A percentile compares a stretch with the other conserved stretches of the same genome.
phyloP scores from a whole-genome alignment of 1,140 invertebrate species.

The Temnothorax curvispinosus region DNA sequence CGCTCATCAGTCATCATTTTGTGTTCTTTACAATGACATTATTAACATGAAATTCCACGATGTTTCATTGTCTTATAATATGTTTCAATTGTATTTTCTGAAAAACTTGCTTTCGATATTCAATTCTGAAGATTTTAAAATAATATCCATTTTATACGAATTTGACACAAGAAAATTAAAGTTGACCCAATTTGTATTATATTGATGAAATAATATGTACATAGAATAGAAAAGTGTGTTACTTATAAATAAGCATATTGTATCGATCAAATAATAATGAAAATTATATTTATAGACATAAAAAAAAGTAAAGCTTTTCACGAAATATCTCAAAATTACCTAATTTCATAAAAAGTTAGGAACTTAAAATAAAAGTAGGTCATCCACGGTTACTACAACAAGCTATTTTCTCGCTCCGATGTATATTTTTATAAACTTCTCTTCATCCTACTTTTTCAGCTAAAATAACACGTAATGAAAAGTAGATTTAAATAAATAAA shows the following conservation, averaged over 20 bases:
- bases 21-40: neutral
- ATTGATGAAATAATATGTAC: neutral
- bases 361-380: slow-evolving; percentile 14
- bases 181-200: neutral
- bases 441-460: neutral
- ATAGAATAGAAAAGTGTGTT: neutral
- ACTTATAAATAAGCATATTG: neutral
- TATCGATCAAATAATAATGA: neutral
- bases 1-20: neutral
- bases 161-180: neutral
- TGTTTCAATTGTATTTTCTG: neutral
- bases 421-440: neutral
- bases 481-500: neutral
- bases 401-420: neutral
- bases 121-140: neutral
- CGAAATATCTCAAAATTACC: neutral
- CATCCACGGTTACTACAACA: neutral
- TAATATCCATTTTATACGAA: neutral
- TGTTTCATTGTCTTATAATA: neutral
- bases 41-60: neutral
- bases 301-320: neutral
- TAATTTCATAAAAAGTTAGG: neutral
- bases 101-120: neutral
- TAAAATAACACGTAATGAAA: neutral
- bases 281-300: neutral